phyloP scores from a whole-genome alignment of 2,888 invertebrate genomes.

The Xestia rhomboidea region DNA sequence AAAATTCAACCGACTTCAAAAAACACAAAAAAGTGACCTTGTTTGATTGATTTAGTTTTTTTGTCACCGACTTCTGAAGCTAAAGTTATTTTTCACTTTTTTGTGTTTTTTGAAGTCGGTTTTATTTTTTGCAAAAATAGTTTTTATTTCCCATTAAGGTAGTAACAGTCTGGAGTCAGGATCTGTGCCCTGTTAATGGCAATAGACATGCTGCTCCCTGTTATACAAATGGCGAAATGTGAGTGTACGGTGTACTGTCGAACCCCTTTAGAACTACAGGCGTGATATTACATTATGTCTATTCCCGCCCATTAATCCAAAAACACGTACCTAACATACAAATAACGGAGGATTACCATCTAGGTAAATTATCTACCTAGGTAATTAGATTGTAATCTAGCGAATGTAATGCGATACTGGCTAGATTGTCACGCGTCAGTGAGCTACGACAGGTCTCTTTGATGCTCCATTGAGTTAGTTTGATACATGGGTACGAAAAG shows the following conservation, averaged over 20 bases:
- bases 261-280: not conserved
- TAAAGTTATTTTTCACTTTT: no score
- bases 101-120: no score
- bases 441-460: constrained; percentile 41
- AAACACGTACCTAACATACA: not conserved
- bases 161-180: no score
- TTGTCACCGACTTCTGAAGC: no score
- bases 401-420: constrained; percentile 12
- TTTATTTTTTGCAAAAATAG: no score
- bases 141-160: no score
- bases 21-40: no score
- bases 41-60: no score
- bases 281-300: not conserved
- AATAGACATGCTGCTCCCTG: no score
- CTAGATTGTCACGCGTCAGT: constrained; percentile 34
- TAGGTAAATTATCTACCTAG: constrained; percentile 2
- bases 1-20: no score
- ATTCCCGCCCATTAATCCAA: constrained; percentile 29
- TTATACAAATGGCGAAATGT: not conserved
- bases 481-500: not conserved
- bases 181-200: no score
- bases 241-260: not conserved
- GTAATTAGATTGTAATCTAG: constrained; percentile 29
- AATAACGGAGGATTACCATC: not conserved
- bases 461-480: constrained; percentile 48